A percentile compares a stretch with the other conserved stretches of the same genome.
These are phyloP conservation scores for Malurus leucopterus DNA, from an alignment of 2,797 vertebrate species.

Conservation along the genomic window DNA sequence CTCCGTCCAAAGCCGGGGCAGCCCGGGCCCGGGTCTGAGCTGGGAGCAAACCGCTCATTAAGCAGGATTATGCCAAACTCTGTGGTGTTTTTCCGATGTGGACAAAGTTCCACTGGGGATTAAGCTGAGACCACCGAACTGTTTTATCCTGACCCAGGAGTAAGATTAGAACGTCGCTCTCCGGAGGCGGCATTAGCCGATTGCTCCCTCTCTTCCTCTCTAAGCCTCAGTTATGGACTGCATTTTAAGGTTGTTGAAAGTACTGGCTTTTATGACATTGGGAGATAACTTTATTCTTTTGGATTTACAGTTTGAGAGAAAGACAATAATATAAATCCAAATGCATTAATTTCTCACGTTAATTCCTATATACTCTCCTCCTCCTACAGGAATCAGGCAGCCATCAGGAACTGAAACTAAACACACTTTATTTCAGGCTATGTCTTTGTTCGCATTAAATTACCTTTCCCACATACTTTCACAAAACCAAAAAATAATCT, in stretches of 20 bases:
- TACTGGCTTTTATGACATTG: neutral
- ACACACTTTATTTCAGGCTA: neutral
- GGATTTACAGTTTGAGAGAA: neutral
- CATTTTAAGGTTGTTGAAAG: neutral
- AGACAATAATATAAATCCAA: neutral
- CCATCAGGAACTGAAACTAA: neutral
- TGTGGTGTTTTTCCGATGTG: neutral
- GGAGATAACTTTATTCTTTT: neutral
- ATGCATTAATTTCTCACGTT: neutral
- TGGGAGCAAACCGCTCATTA: neutral
- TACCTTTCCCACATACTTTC: neutral
- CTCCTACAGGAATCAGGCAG: neutral
- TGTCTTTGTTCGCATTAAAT: neutral
- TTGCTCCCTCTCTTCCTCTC: neutral
- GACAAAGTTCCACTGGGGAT: neutral
- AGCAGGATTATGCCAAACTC: neutral
- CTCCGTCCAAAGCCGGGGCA: neutral
- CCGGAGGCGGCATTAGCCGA: accelerated
- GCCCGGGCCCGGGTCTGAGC: neutral
- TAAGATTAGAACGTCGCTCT: neutral
- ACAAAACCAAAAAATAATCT: neutral
- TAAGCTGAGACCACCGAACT: neutral
- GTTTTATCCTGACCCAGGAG: neutral
- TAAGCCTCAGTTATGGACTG: neutral
- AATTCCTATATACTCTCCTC: neutral